Percentiles rank a stretch among this genome's conserved stretches.
phyloP scores from a whole-genome alignment of 2,113 vertebrate genomes.

The Litocranius walleri region DNA sequence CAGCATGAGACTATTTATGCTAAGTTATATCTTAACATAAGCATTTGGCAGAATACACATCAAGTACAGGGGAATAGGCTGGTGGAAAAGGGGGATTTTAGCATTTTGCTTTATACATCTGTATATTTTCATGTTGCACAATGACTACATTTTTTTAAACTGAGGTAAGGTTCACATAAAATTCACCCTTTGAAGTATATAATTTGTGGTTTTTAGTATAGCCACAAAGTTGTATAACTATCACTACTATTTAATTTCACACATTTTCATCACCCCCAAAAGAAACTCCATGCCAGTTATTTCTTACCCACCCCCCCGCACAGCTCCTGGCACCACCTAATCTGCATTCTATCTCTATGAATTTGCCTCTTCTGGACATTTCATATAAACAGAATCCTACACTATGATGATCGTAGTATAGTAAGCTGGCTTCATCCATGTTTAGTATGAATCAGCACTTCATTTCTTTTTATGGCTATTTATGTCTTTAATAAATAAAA shows the following conservation, averaged over 20 bases:
- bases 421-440: background rate
- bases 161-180: background rate
- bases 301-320: background rate
- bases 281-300: background rate
- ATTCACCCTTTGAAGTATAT: background rate
- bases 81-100: background rate
- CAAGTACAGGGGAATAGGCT: background rate
- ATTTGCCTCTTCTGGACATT: background rate
- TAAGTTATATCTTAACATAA: background rate
- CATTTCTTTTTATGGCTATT: background rate
- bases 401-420: background rate
- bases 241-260: background rate
- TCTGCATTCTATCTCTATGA: background rate
- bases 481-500: background rate
- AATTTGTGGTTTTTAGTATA: background rate
- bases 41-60: background rate
- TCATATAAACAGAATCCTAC: background rate
- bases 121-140: background rate
- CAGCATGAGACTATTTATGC: background rate
- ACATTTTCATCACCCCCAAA: background rate
- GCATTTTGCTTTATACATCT: conserved; percentile 3
- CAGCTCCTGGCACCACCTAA: background rate
- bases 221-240: background rate
- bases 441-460: background rate
- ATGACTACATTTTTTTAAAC: background rate